Conservation (phyloP, 2,113 vertebrate genomes). For the Electrona antarctica region DNA sequence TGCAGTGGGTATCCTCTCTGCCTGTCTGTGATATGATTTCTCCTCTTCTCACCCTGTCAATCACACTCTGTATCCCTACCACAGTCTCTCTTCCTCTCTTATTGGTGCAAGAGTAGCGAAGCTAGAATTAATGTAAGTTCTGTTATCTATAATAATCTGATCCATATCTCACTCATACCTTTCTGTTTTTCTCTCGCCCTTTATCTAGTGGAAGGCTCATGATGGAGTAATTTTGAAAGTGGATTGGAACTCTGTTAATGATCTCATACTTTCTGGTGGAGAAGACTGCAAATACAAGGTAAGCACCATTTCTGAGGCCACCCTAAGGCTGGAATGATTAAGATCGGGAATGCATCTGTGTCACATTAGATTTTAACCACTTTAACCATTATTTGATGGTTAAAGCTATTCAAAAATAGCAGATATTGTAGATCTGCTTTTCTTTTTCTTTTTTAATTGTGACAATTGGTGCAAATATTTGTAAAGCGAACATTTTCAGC, state of each 20-base stretch:
- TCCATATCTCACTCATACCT: background rate
- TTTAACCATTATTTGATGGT: background rate
- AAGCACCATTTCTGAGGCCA: background rate
- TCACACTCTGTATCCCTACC: background rate
- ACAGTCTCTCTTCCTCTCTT: background rate
- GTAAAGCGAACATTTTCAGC: no score
- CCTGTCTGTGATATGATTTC: background rate
- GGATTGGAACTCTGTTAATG: slow-evolving; percentile 96
- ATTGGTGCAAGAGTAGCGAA: background rate
- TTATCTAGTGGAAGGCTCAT: slow-evolving; percentile 93
- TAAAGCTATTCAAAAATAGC: no score
- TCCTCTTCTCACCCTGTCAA: background rate
- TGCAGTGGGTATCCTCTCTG: no score
- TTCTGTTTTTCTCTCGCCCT: slow-evolving; percentile 34
- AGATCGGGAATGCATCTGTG: no score
- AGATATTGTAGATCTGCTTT: no score
- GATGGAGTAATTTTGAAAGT: slow-evolving; percentile 94
- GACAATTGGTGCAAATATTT: no score
- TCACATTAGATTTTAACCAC: background rate
- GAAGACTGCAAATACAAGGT: slow-evolving; percentile 99
- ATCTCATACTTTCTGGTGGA: slow-evolving; percentile 91
- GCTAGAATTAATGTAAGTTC: background rate
- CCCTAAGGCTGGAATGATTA: no score
- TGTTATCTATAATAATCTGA: background rate
- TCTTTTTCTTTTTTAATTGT: no score